Percentiles rank a stretch among this genome's conserved stretches.
phyloP scores from a whole-genome alignment of 30 jellyfish, hydroid and myxozoan species.

The Turritopsis dohrnii region DNA sequence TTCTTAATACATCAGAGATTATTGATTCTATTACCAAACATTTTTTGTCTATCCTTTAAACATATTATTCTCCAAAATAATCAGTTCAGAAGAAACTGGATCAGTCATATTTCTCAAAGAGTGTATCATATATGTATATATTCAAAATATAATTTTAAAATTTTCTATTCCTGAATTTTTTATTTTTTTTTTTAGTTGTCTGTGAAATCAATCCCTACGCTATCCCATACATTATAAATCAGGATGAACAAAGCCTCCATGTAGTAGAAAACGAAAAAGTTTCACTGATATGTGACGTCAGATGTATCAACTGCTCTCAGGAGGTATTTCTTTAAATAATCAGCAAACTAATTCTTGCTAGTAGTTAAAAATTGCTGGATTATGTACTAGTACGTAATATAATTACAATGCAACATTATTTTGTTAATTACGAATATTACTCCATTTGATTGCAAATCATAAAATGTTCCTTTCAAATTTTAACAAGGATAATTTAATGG shows the following conservation, averaged over 20 bases:
- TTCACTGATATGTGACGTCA: not conserved
- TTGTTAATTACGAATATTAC: not conserved
- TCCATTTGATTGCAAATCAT: not conserved
- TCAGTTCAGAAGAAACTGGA: no score
- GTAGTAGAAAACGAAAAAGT: not conserved
- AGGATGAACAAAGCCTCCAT: not conserved
- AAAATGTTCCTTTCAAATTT: not conserved
- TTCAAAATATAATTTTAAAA: no score
- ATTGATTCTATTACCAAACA: no score
- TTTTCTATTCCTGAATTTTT: not conserved
- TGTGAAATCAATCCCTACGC: not conserved
- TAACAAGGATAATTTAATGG: not conserved
- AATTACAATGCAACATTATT: not conserved
- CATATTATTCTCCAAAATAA: no score
- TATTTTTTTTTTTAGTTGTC: not conserved
- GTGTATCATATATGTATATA: not conserved
- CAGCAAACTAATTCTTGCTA: not conserved
- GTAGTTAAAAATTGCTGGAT: no score
- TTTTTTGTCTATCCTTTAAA: no score
- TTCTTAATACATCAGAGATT: no score
- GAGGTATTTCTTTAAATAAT: not conserved
- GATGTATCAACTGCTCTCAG: not conserved
- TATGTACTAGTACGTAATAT: not conserved
- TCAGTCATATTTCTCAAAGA: not conserved
- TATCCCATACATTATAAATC: not conserved